Base-by-base conservation (phyloP, 1,140 invertebrate species). In the Ceratina japonica region DNA sequence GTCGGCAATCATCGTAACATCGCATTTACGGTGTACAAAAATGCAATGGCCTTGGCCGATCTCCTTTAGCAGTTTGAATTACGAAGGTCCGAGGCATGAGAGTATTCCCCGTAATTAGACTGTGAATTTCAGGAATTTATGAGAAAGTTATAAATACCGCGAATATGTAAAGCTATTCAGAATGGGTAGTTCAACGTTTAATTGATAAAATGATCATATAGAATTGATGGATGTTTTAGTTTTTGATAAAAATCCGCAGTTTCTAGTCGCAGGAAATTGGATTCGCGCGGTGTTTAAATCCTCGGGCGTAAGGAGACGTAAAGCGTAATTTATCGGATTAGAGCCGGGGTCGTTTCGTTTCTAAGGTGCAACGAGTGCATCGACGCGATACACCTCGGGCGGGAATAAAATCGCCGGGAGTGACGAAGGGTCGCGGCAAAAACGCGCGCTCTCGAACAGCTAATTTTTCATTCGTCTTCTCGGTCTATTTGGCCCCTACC, bases 401-500 rank as follows among this genome's bases (percentile, higher is more conserved):
- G 85, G 83, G 82, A 87, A 88, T 89, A 87, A 86, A 89, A 87
- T 89, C 85, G 80, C 74, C 83, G 85, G 86, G 86, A 85, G 80
- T 82, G 80, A 88, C 80, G 81, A 88, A 85, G 81, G 82, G 84
- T 82, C 73, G 77, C 62, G 62, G 83, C 85, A 90, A 90, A 89
- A 89, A 88, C 81, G 76, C 31, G 64, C 64, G 64, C 64, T 66
- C 75, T 70, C 81, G 85, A 82, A 79, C 75, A 81, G 82, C 81
- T 89, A 90, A 91, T 92, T 92, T 92, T 92, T 91, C 91, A 91
- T 91, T 88, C 82, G 84, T 82, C 73, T 84, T 87, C 80, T 83
- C 81, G 77, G 80, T 89, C 87, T 89, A 87, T 90, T 90, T 90
- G 80, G 86, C 80, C 68, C 80, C 70, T 61, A 15, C 56, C 27